Evolutionary conservation across 2,113 vertebrate species (phyloP).

Genomic region (Thalassarche chlororhynchos): DNA sequence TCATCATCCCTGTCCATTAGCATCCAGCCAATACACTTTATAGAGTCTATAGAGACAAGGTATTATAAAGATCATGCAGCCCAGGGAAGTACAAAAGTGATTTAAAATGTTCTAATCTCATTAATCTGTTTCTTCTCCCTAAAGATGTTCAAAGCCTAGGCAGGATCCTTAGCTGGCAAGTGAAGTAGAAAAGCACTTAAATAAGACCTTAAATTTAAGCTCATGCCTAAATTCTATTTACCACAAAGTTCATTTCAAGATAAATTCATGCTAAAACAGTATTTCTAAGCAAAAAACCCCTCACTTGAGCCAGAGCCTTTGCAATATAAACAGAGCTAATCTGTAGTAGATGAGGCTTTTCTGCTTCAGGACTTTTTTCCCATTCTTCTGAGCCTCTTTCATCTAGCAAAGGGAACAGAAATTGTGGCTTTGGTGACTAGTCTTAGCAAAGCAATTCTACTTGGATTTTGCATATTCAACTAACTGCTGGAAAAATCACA

Average conservation of each 20-base stretch:
- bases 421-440: neutral
- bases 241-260: slow-evolving; percentile 25
- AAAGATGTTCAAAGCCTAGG: slow-evolving; percentile 14
- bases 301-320: slow-evolving; percentile 20
- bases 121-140: slow-evolving; percentile 39
- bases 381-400: neutral
- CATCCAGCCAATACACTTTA: neutral
- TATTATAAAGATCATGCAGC: neutral
- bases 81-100: slow-evolving; percentile 23
- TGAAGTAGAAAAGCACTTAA: slow-evolving; percentile 46
- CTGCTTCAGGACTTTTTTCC: neutral
- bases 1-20: neutral
- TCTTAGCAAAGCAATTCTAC: neutral
- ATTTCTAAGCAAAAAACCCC: neutral
- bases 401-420: neutral
- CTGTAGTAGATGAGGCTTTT: slow-evolving; percentile 9
- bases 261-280: slow-evolving; percentile 13
- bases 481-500: neutral
- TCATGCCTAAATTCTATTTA: slow-evolving; percentile 15
- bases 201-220: slow-evolving; percentile 52
- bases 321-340: slow-evolving; percentile 46
- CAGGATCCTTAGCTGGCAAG: slow-evolving; percentile 34
- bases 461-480: neutral
- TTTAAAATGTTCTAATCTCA: slow-evolving; percentile 29
- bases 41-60: neutral